These are phyloP conservation scores for Drosophila sp. DNA, from an alignment of 1,140 invertebrate genomes.

Conservation along the genomic window DNA sequence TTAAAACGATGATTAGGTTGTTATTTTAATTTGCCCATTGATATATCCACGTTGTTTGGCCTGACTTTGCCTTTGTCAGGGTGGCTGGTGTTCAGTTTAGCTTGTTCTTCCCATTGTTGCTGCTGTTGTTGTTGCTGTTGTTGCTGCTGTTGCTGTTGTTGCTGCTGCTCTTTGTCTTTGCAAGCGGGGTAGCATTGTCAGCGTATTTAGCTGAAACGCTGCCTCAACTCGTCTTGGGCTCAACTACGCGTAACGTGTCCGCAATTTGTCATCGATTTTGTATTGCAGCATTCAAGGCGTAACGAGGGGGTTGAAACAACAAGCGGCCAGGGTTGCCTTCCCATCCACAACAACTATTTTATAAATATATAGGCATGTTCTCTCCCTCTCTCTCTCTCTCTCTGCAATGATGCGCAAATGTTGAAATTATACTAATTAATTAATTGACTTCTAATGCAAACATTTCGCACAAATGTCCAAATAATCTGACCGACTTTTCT, in stretches of 20 bases:
- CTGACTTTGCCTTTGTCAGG: constrained; percentile 73
- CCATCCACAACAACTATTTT: not conserved
- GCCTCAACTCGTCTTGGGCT: constrained; percentile 57
- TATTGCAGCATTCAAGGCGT: constrained; percentile 77
- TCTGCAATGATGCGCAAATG: constrained; percentile 59
- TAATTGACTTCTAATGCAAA: constrained; percentile 84
- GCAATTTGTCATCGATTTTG: constrained; percentile 85
- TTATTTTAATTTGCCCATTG: constrained; percentile 85
- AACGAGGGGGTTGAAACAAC: constrained; percentile 25
- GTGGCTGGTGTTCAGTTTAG: constrained; percentile 62
- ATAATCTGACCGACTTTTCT: constrained; percentile 60
- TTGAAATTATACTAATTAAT: constrained; percentile 84
- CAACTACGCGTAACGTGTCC: constrained; percentile 85
- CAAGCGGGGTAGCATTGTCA: constrained; percentile 61
- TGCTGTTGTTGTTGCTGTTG: constrained; percentile 24
- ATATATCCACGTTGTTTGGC: constrained; percentile 74
- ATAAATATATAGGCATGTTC: too few relatives aligned
- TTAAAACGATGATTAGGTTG: constrained; percentile 85
- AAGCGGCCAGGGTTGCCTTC: not conserved
- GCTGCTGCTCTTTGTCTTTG: constrained; percentile 25
- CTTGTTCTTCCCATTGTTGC: constrained; percentile 58
- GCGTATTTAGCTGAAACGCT: constrained; percentile 70
- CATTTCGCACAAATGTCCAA: constrained; percentile 75
- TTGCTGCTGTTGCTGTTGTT: too few relatives aligned
- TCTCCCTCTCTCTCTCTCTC: not conserved